Evolutionary conservation across 2,888 invertebrate species (phyloP).

Genomic region (Kuschelorhynchus macadamiae): DNA sequence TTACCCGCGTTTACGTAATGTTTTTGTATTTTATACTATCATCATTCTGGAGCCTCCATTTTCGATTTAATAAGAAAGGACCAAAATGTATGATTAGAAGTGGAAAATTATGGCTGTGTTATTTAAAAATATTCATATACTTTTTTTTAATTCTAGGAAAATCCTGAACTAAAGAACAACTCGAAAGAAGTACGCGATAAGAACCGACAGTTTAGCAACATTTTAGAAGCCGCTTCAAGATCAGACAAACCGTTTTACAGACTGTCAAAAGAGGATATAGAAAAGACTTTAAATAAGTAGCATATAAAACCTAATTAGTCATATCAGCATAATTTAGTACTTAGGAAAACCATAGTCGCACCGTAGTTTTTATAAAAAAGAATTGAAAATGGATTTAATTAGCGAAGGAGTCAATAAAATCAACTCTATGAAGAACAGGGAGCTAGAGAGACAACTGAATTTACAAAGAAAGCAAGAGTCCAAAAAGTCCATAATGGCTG

Average conservation of each 20-base stretch:
- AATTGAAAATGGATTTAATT: conserved; percentile 54
- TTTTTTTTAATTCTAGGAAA: conserved; percentile 64
- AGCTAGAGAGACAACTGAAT: conserved; percentile 77
- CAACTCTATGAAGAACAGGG: conserved; percentile 71
- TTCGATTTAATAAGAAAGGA: no score
- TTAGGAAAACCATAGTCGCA: conserved; percentile 52
- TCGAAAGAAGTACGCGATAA: conserved; percentile 56
- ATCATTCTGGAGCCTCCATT: no score
- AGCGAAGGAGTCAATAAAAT: conserved; percentile 67
- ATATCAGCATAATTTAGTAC: conserved; percentile 40
- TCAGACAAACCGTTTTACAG: conserved; percentile 68
- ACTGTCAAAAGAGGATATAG: conserved; percentile 70
- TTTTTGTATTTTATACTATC: no score
- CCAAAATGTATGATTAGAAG: no score
- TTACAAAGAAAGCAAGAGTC: conserved; percentile 77
- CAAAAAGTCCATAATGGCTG: conserved; percentile 74
- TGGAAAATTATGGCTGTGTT: no score
- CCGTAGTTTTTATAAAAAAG: conserved; percentile 35
- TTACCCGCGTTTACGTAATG: no score
- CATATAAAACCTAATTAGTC: conserved; percentile 54
- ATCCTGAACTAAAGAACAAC: conserved; percentile 58
- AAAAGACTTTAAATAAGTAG: conserved; percentile 64
- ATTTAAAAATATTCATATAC: no score
- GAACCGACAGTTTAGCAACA: conserved; percentile 64
- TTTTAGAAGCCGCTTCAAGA: conserved; percentile 71